These are phyloP conservation scores for Meleagris gallopavo DNA, from an alignment of 2,113 vertebrate genomes.

Conservation along the genomic window DNA sequence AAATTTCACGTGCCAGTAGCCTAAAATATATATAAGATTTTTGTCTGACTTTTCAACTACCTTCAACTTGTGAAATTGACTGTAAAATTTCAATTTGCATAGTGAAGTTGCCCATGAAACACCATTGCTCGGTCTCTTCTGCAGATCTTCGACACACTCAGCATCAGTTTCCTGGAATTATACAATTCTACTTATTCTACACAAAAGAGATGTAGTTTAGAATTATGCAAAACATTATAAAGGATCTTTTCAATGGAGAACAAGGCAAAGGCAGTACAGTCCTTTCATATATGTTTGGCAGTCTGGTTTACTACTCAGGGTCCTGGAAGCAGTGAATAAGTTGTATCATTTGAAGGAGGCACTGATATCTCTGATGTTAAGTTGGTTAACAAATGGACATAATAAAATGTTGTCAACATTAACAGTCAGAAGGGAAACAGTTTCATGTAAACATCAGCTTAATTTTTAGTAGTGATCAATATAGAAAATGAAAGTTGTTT, in stretches of 20 bases:
- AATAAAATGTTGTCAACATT: neutral
- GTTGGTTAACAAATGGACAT: neutral
- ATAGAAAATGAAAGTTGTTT: neutral
- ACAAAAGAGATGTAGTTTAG: neutral
- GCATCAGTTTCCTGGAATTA: neutral
- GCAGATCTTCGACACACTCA: neutral
- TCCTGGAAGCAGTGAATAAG: neutral
- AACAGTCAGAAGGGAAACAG: neutral
- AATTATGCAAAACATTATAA: neutral
- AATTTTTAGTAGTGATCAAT: neutral
- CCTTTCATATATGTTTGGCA: neutral
- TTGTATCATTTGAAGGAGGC: neutral
- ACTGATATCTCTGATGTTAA: neutral
- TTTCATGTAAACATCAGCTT: neutral
- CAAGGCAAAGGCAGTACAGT: rapidly evolving
- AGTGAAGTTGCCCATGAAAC: neutral
- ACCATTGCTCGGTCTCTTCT: neutral
- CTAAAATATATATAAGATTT: neutral
- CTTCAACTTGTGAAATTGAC: neutral
- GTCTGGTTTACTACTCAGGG: neutral
- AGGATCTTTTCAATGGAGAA: neutral
- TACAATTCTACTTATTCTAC: neutral
- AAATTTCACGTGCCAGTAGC: neutral
- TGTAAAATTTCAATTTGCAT: neutral
- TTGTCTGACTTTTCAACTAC: neutral